These are phyloP conservation scores for Leptinotarsa undecemlineata DNA, from an alignment of 1,140 invertebrate genomes.

Conservation along the genomic window DNA sequence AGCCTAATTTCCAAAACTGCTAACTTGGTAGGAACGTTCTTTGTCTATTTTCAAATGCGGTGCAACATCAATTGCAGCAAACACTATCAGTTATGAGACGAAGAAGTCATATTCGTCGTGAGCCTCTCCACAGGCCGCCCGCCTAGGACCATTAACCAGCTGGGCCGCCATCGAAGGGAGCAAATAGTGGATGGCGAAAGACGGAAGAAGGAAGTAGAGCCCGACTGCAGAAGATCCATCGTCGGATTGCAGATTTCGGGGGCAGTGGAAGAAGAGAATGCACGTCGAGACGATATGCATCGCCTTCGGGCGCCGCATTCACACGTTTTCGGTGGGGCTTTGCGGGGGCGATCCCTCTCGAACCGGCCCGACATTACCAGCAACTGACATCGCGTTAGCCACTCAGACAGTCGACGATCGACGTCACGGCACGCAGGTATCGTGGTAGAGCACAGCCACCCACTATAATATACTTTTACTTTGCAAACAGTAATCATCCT, in stretches of 20 bases:
- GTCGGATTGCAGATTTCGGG: constrained; percentile 24
- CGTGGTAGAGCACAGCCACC: constrained; percentile 22
- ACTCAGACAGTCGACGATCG: constrained; percentile 29
- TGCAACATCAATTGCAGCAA: no score
- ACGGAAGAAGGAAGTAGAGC: constrained; percentile 21
- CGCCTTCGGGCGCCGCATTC: constrained; percentile 25
- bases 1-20: no score
- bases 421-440: constrained; percentile 25
- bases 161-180: background rate
- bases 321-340: constrained; percentile 26
- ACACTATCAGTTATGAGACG: no score
- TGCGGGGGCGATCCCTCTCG: constrained; percentile 21
- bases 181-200: constrained; percentile 7
- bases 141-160: background rate
- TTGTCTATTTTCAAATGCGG: no score
- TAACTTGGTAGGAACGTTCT: no score
- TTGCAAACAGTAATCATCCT: constrained; percentile 13
- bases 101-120: no score
- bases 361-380: constrained; percentile 22
- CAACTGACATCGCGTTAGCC: constrained; percentile 28
- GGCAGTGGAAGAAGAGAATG: constrained; percentile 19
- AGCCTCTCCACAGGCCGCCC: background rate
- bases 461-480: constrained; percentile 25
- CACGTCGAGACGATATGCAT: constrained; percentile 25
- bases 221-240: constrained; percentile 16